Conservation (phyloP, 2,888 invertebrate species). For the Phengaris alcon region DNA sequence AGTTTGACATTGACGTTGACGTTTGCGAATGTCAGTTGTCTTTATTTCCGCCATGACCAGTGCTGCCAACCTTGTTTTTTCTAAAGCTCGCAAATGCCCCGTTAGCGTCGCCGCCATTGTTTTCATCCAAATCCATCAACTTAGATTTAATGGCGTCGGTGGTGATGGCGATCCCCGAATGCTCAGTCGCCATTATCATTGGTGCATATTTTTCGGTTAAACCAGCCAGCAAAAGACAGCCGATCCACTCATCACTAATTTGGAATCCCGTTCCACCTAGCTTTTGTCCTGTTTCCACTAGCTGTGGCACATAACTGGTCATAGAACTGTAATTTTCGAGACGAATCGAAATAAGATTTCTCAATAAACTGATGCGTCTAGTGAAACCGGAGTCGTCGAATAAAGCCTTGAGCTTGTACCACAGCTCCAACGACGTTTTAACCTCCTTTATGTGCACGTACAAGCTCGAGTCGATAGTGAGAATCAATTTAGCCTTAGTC, state of each 20-base stretch:
- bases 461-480: slow-evolving; percentile 28
- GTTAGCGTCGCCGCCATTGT: background rate
- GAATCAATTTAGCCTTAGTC: slow-evolving; percentile 15
- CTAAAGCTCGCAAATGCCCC: background rate
- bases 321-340: slow-evolving; percentile 27
- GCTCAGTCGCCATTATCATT: slow-evolving; percentile 26
- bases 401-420: slow-evolving; percentile 30
- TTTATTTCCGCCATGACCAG: background rate
- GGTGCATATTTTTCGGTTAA: slow-evolving; percentile 8
- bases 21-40: background rate
- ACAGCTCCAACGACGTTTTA: slow-evolving; percentile 30
- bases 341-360: slow-evolving; percentile 31
- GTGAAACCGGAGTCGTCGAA: slow-evolving; percentile 34
- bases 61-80: background rate
- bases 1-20: background rate
- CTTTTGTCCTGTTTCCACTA: slow-evolving; percentile 33
- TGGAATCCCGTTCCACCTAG: slow-evolving; percentile 30
- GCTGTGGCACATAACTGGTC: slow-evolving; percentile 30
- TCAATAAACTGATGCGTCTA: slow-evolving; percentile 28
- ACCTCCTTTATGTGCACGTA: slow-evolving; percentile 34
- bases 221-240: slow-evolving; percentile 5
- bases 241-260: slow-evolving; percentile 18
- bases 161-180: background rate
- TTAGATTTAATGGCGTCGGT: slow-evolving; percentile 16
- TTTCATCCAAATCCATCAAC: slow-evolving; percentile 5